Evolutionary conservation across 2,888 invertebrate species (phyloP), one percentile per base, ranked within the genome.

Genomic region (Ochropleura plecta): DNA sequence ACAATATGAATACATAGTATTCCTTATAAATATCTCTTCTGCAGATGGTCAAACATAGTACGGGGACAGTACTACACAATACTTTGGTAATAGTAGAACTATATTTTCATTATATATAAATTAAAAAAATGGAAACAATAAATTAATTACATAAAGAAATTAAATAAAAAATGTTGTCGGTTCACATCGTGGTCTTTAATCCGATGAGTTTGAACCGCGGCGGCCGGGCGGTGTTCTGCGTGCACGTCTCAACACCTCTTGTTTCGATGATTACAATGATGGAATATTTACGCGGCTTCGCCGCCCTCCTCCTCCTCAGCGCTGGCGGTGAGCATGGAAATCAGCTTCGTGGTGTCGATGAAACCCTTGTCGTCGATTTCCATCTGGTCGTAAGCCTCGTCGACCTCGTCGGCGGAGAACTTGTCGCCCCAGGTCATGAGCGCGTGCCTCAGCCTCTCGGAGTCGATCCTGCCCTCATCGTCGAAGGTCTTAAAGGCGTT

Each of bases 361-460:
- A 97, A 97, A 94, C 98, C 98, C 92, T 98, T 98, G 95, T 98
- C 98, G 96, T 99, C 99, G 93, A 99, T 98, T 80, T 98, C 98
- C 98, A 99, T 98, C 96, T 98, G 98, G 96, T 99, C 99, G 97
- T 98, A 99, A 84, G 99, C 99, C 94, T 99, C 99, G 95, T 99
- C 98, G 92, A 98, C 98, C 95, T 99, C 99, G 94, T 98, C 98
- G 91, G 97, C 97, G 94, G 97, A 97, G 97, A 99, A 99, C 97
- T 98, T 99, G 94, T 99, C 99, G 88, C 99, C 99, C 97, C 98
- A 99, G 96, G 98, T 98, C 98, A 98, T 98, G 94, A 99, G 97
- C 90, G 98, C 98, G 96, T 98, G 98, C 96, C 98, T 98, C 96
- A 99, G 97, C 97, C 97, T 98, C 93, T 98, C 98, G 91, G 98